These are phyloP conservation scores for Metaphire vulgaris DNA, from an alignment of 1,140 invertebrate genomes.

Conservation along the genomic window DNA sequence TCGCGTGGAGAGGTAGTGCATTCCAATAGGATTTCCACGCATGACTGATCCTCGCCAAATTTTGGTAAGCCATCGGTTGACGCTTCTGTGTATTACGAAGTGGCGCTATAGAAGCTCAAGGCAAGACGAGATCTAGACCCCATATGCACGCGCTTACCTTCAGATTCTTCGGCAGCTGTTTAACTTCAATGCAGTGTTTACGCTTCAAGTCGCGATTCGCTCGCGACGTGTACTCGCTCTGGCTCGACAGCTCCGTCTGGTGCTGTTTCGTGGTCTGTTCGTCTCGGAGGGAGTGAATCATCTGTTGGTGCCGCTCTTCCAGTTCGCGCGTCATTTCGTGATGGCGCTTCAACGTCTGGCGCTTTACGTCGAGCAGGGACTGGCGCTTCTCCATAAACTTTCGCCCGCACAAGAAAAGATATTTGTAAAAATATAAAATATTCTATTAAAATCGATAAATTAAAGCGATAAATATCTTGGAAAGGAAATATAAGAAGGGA, in stretches of 20 bases:
- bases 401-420: background rate
- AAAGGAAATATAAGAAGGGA: too few species aligned
- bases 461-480: too few species aligned
- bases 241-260: slow-evolving; percentile 86
- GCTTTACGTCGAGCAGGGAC: background rate
- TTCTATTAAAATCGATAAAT: background rate
- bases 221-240: slow-evolving; percentile 91
- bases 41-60: too few species aligned
- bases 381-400: background rate
- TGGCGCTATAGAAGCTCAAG: too few species aligned
- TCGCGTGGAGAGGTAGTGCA: too few species aligned
- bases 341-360: slow-evolving; percentile 2
- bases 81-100: too few species aligned
- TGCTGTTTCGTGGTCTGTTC: slow-evolving; percentile 79
- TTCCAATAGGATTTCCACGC: too few species aligned
- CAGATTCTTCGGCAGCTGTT: slow-evolving; percentile 96
- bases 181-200: slow-evolving; percentile 92
- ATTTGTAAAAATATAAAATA: background rate
- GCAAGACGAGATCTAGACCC: too few species aligned
- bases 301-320: slow-evolving; percentile 70
- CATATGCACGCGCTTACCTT: too few species aligned
- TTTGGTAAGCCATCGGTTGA: too few species aligned
- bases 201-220: slow-evolving; percentile 87
- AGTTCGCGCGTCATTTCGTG: slow-evolving; percentile 6
- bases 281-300: slow-evolving; percentile 82